These are phyloP conservation scores for Neolamprologus devosi DNA, from an alignment of 2,113 vertebrate genomes.

Conservation along the genomic window DNA sequence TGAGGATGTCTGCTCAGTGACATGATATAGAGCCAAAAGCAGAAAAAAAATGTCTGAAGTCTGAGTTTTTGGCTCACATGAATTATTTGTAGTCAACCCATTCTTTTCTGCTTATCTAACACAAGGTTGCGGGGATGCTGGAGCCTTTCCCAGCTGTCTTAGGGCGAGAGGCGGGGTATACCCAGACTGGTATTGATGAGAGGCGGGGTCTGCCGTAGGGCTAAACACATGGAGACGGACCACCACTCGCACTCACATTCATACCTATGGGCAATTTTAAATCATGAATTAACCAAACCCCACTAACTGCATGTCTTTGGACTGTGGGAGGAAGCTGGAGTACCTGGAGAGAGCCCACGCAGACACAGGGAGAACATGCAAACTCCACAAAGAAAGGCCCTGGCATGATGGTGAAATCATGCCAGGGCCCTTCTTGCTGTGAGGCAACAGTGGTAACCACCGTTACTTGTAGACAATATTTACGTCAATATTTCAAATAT, in stretches of 20 bases:
- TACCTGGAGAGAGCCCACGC: neutral
- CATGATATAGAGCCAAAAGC: neutral
- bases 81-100: neutral
- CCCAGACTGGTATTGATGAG: neutral
- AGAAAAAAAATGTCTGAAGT: accelerated
- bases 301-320: neutral
- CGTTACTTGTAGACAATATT: neutral
- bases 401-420: neutral
- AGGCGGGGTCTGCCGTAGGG: neutral
- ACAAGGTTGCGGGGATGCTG: neutral
- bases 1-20: neutral
- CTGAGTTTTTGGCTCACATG: accelerated
- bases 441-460: neutral
- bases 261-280: neutral
- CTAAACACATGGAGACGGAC: neutral
- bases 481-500: accelerated
- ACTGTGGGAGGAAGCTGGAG: neutral
- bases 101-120: accelerated
- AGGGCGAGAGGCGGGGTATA: accelerated
- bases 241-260: neutral
- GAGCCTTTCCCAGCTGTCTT: neutral
- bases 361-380: neutral
- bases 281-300: neutral
- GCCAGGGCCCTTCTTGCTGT: neutral
- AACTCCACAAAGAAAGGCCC: neutral